Evolutionary conservation across 1,140 invertebrate species (phyloP).

Genomic region (Drusus annulatus): DNA sequence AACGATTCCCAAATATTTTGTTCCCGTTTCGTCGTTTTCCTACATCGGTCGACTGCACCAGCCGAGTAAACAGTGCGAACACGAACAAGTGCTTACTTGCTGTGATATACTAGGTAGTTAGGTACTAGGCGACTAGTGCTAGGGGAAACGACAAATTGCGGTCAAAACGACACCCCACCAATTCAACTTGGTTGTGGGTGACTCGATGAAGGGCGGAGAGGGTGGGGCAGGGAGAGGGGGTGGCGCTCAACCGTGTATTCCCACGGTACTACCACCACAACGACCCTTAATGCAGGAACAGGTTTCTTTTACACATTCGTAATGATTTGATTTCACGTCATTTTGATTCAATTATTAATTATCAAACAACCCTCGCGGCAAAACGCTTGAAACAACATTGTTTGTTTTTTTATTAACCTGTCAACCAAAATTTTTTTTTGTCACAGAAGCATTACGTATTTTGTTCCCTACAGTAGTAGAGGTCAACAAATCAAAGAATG

Average conservation of each 20-base stretch:
- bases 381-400: too few relatives aligned
- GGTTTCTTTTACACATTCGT: conserved; percentile 19
- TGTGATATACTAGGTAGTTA: conserved; percentile 22
- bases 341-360: conserved; percentile 27
- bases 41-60: not conserved
- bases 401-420: too few relatives aligned
- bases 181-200: not conserved
- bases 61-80: not conserved
- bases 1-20: not conserved
- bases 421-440: too few relatives aligned
- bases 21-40: not conserved
- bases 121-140: not conserved
- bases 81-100: conserved; percentile 11
- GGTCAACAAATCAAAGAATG: too few relatives aligned
- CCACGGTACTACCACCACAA: conserved; percentile 7
- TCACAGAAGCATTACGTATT: too few relatives aligned
- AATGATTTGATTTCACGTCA: conserved; percentile 26
- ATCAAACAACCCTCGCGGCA: not conserved
- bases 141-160: conserved; percentile 42
- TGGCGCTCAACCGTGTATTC: conserved; percentile 27
- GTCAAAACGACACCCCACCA: conserved; percentile 30
- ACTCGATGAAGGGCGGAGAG: too few relatives aligned
- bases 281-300: conserved; percentile 12
- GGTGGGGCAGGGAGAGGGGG: too few relatives aligned
- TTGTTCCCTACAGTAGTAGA: too few relatives aligned